Percentiles rank a stretch among this genome's conserved stretches.
These are phyloP conservation scores for Andrena cerasifolii DNA, from an alignment of 1,140 invertebrate species.

Conservation along the genomic window DNA sequence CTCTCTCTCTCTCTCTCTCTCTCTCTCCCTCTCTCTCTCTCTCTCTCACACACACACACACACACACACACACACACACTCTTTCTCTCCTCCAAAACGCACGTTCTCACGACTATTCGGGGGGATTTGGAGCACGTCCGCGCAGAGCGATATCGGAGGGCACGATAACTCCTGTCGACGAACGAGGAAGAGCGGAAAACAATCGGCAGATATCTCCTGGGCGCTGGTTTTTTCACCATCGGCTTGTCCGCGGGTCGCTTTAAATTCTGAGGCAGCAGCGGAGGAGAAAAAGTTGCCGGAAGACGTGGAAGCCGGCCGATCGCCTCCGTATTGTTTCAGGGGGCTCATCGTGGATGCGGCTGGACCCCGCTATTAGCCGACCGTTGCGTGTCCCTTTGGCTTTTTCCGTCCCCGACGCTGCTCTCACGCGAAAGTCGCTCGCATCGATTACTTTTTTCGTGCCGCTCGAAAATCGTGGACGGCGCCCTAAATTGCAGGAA, in stretches of 20 bases:
- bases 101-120: constrained; percentile 52
- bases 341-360: constrained; percentile 21
- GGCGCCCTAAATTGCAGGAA: too few relatives aligned
- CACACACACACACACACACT: too few relatives aligned
- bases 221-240: background rate
- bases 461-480: too few relatives aligned
- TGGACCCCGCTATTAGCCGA: background rate
- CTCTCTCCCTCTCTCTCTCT: too few relatives aligned
- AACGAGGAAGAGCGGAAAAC: constrained; percentile 18
- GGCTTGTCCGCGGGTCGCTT: constrained; percentile 20
- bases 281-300: constrained; percentile 27
- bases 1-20: too few relatives aligned
- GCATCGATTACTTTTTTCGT: background rate
- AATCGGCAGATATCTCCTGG: constrained; percentile 37
- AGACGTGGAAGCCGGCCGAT: background rate
- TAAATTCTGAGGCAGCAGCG: constrained; percentile 36
- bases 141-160: constrained; percentile 29
- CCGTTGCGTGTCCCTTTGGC: background rate
- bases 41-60: too few relatives aligned
- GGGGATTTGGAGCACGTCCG: constrained; percentile 7
- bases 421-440: constrained; percentile 9
- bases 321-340: constrained; percentile 9
- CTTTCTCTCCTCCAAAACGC: constrained; percentile 11
- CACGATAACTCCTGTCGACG: background rate
- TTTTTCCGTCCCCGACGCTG: constrained; percentile 9